phyloP scores from a whole-genome alignment of 2,888 invertebrate genomes.

The Ischnura elegans region DNA sequence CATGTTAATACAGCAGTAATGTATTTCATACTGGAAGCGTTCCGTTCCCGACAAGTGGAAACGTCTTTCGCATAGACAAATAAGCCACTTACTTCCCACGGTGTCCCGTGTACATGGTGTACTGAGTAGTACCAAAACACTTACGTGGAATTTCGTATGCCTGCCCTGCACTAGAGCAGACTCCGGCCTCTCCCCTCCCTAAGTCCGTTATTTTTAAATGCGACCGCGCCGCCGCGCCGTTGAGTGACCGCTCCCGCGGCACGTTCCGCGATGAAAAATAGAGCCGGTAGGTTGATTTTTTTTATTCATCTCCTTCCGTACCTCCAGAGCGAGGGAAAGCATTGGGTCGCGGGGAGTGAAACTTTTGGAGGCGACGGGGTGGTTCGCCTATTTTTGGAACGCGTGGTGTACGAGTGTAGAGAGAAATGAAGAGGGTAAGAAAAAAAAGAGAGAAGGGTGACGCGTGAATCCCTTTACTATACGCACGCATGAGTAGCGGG shows the following conservation, averaged over 20 bases:
- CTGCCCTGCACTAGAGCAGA: neutral
- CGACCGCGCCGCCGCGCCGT: neutral
- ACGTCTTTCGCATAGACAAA: no score
- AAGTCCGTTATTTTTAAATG: conserved; percentile 50
- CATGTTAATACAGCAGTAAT: no score
- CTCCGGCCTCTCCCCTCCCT: neutral
- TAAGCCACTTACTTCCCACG: no score
- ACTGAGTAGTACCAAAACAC: no score
- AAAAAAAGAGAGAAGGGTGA: neutral
- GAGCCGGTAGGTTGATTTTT: neutral
- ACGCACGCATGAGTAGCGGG: neutral
- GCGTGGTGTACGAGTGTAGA: neutral
- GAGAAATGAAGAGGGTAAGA: neutral
- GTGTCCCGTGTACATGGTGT: no score
- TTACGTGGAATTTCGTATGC: neutral
- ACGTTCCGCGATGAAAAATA: conserved; percentile 12
- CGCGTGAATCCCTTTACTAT: neutral
- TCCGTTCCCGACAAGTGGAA: no score
- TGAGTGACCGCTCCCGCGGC: conserved; percentile 22
- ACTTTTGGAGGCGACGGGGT: neutral
- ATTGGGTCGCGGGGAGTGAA: neutral
- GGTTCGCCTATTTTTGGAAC: conserved; percentile 47
- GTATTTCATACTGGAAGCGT: no score
- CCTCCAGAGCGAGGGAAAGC: neutral
- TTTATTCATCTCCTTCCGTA: neutral